Percentiles rank a stretch among this genome's conserved stretches.
phyloP scores from a whole-genome alignment of 2,888 invertebrate genomes.

The Hemistola chrysoprasaria region DNA sequence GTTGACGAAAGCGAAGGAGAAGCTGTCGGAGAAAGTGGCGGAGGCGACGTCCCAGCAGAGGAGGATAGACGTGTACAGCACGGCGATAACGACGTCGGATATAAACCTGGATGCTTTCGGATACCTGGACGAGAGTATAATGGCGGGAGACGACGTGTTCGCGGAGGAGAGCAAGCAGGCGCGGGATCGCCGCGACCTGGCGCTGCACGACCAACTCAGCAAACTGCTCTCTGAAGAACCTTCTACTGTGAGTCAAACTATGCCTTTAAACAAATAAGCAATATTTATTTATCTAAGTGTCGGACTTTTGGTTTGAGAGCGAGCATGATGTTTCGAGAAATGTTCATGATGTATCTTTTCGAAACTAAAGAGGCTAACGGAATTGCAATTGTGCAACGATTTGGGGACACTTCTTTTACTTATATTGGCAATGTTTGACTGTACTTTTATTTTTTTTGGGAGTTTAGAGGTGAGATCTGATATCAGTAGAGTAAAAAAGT shows the following conservation, averaged over 20 bases:
- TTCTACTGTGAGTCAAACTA: slow-evolving; percentile 61
- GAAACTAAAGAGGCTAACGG: slow-evolving; percentile 40
- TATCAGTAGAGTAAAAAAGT: slow-evolving; percentile 3
- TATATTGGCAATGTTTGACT: neutral
- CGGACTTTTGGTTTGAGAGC: too few relatives aligned
- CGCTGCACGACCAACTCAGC: slow-evolving; percentile 60
- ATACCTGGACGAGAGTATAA: slow-evolving; percentile 74
- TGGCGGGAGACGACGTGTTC: slow-evolving; percentile 73
- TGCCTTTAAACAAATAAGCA: slow-evolving; percentile 68
- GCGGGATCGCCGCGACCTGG: slow-evolving; percentile 32
- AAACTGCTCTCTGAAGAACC: slow-evolving; percentile 64
- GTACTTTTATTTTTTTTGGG: neutral
- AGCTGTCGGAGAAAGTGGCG: slow-evolving; percentile 69
- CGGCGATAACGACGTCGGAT: slow-evolving; percentile 75
- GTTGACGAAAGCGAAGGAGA: slow-evolving; percentile 67
- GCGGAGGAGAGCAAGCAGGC: slow-evolving; percentile 46
- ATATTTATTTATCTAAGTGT: slow-evolving; percentile 34
- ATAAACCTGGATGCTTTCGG: slow-evolving; percentile 79
- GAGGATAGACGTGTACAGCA: slow-evolving; percentile 79
- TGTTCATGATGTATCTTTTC: slow-evolving; percentile 8
- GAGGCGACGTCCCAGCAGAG: slow-evolving; percentile 67
- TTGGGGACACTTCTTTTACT: slow-evolving; percentile 28
- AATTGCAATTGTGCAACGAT: slow-evolving; percentile 23
- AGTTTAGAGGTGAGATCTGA: slow-evolving; percentile 9
- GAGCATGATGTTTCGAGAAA: neutral